Evolutionary conservation across 2,888 invertebrate genomes (phyloP).

Genomic region (Acrobasis repandana): DNA sequence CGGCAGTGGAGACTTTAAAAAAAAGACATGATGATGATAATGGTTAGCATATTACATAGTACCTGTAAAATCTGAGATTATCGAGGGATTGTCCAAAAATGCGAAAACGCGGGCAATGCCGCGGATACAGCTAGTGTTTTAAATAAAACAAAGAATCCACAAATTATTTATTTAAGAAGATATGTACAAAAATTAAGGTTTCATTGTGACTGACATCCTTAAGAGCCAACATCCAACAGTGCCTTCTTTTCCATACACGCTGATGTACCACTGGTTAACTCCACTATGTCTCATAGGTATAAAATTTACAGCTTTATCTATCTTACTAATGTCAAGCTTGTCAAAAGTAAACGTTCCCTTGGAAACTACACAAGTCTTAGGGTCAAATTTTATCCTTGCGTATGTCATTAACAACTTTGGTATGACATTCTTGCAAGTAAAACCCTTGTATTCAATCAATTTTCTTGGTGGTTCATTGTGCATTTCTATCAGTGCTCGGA

Average conservation of each 20-base stretch:
- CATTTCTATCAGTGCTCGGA: neutral
- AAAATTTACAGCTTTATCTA: conserved; percentile 3
- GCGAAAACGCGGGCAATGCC: too few relatives aligned
- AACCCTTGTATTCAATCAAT: neutral
- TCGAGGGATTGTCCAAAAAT: neutral
- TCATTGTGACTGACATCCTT: neutral
- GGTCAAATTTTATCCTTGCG: conserved; percentile 14
- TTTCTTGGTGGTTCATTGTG: neutral
- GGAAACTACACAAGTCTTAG: conserved; percentile 3
- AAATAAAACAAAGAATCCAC: neutral
- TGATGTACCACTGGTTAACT: conserved; percentile 10
- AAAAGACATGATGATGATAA: too few relatives aligned
- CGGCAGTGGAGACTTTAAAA: too few relatives aligned
- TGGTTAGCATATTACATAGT: too few relatives aligned
- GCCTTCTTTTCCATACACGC: neutral
- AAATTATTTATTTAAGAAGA: too few relatives aligned
- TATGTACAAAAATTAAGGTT: neutral
- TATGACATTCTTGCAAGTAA: conserved; percentile 13
- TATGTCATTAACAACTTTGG: neutral
- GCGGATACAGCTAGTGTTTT: neutral
- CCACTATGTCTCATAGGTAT: conserved; percentile 15
- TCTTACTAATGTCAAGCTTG: conserved; percentile 9
- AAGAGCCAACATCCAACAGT: neutral
- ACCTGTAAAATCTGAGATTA: neutral
- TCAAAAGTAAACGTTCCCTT: conserved; percentile 10